Conservation (phyloP, 2,797 vertebrate species). For the Helostoma temminkii region DNA sequence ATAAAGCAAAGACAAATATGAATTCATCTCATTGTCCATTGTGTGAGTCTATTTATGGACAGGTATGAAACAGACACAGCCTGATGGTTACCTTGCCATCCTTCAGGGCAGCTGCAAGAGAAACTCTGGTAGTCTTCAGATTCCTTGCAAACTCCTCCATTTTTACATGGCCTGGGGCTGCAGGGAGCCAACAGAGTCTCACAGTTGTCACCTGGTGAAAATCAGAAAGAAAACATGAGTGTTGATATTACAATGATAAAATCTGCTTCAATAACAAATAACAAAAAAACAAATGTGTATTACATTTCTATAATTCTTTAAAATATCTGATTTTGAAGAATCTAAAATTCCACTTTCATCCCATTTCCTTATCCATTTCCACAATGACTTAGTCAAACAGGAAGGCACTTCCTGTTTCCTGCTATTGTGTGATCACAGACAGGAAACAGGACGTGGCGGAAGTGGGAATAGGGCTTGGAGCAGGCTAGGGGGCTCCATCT, state of each 20-base stretch:
- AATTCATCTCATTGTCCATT: not conserved
- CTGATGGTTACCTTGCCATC: slow-evolving; percentile 93
- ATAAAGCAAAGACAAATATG: not conserved
- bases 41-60: not conserved
- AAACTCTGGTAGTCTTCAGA: slow-evolving; percentile 96
- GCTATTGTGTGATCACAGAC: slow-evolving; percentile 89
- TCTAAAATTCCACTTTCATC: slow-evolving; percentile 79
- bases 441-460: slow-evolving; percentile 89
- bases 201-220: slow-evolving; percentile 89
- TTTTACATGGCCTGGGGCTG: slow-evolving; percentile 91
- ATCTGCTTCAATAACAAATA: slow-evolving; percentile 7
- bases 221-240: slow-evolving; percentile 28
- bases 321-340: slow-evolving; percentile 13
- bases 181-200: slow-evolving; percentile 94
- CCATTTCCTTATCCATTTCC: slow-evolving; percentile 88
- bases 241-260: not conserved
- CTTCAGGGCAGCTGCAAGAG: slow-evolving; percentile 91
- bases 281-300: not conserved
- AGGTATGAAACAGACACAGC: not conserved
- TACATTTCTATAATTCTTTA: not conserved
- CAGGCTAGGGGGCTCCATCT: slow-evolving; percentile 79
- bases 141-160: slow-evolving; percentile 90
- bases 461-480: slow-evolving; percentile 69
- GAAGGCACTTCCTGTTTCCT: slow-evolving; percentile 93
- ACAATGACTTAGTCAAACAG: slow-evolving; percentile 86